Conservation (phyloP, 2,797 vertebrate genomes). For the Mormyrus hasselquistii region DNA sequence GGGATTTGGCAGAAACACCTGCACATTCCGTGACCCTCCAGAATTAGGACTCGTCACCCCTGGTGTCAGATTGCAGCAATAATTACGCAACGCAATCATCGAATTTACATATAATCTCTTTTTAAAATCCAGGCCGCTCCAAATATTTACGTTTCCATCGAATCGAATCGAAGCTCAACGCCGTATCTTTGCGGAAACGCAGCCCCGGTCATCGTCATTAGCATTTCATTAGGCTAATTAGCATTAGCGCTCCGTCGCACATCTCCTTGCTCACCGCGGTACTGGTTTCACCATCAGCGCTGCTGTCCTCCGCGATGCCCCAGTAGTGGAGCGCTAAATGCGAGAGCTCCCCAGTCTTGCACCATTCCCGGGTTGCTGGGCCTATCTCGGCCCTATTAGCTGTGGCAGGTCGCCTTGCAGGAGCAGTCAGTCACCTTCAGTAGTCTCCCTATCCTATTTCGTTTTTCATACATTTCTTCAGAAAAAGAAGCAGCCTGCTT, state of each 20-base stretch:
- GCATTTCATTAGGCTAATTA: background rate
- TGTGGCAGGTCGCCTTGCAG: conserved; percentile 45
- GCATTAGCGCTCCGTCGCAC: background rate
- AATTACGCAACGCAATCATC: background rate
- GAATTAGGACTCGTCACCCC: background rate
- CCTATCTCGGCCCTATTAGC: conserved; percentile 47
- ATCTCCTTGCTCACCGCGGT: background rate
- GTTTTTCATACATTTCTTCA: conserved; percentile 20
- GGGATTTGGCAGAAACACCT: background rate
- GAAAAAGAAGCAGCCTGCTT: background rate
- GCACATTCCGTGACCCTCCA: background rate
- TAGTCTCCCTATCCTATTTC: conserved; percentile 3
- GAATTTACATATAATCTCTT: conserved; percentile 12
- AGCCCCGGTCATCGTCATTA: background rate
- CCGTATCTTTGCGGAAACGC: background rate
- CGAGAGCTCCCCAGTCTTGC: conserved; percentile 13
- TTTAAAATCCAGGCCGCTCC: background rate
- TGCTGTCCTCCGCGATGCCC: background rate
- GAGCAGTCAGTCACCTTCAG: conserved; percentile 28
- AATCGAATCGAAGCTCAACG: background rate
- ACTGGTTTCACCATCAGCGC: background rate
- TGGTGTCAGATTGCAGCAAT: background rate
- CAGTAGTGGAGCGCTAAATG: background rate
- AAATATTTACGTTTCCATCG: background rate
- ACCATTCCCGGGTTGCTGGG: conserved; percentile 17